A percentile compares a stretch with the other conserved stretches of the same genome.
phyloP scores from a whole-genome alignment of 35 echinoderm and acorn worm genomes.

The Lytechinus pictus region DNA sequence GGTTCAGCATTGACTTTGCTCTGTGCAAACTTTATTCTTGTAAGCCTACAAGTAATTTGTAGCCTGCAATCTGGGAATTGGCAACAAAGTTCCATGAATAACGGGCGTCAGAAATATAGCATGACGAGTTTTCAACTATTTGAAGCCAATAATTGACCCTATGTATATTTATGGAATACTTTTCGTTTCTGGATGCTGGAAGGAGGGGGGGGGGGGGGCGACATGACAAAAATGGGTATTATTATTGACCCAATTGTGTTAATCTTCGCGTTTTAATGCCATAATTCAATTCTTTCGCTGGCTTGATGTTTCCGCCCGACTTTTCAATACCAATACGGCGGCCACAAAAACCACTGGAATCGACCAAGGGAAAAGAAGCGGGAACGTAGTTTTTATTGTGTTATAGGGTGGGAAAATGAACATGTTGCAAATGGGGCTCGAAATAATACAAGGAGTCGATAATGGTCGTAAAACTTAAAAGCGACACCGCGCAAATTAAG shows the following conservation, averaged over 20 bases:
- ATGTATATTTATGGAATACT: too few relatives aligned
- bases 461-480: neutral
- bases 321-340: neutral
- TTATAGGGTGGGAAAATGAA: neutral
- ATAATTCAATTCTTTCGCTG: neutral
- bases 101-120: too few relatives aligned
- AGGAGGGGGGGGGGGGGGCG: neutral
- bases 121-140: too few relatives aligned
- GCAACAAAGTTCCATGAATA: too few relatives aligned
- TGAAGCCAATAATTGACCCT: too few relatives aligned
- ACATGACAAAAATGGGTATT: neutral
- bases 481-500: neutral
- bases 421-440: neutral
- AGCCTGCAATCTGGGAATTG: too few relatives aligned
- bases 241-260: neutral
- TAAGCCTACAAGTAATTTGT: too few relatives aligned
- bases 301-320: neutral
- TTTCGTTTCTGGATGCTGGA: too few relatives aligned
- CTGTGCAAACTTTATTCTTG: too few relatives aligned
- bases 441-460: neutral
- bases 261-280: neutral
- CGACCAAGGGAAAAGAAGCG: neutral
- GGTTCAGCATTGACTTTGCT: too few relatives aligned
- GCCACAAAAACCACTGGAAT: neutral
- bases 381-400: neutral